Evolutionary conservation across 2,888 invertebrate species (phyloP), one percentile per base, ranked within the genome.

Genomic region (Conops quadrifasciatus): DNA sequence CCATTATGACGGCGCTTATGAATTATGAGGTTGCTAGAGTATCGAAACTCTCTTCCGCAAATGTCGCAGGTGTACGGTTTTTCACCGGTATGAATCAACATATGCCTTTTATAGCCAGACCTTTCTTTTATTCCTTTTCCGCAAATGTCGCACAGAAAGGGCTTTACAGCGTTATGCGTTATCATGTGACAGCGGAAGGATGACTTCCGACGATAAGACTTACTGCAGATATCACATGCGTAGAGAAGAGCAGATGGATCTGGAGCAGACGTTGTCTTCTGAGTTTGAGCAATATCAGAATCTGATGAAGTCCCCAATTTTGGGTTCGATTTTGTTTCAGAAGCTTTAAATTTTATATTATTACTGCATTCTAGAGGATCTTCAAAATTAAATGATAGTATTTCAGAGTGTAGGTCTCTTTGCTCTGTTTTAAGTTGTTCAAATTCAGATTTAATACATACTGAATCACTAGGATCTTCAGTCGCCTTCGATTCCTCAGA

Each of bases 121-220:
- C 83, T 85, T 72, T 86, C 86, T 1, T 85, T 85, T 75, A 86
- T 77, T 1, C 85, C 82, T 69, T 86, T 86, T 21, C 86, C 86
- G 69, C 86, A 86, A 24, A 85, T 78, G 15, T 77, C 78, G 59
- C 86, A 86, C 15, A 77, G 75, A 70, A 80, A 86, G 0, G 86
- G 86, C 75, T 84, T 84, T 67, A 83, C 79, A 2, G 24, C 49
- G 2, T 80, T 81, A 72, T 86, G 86, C 0, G 78, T 78, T 11
- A 81, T 71, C 74, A 84, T 78, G 59, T 86, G 86, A 2, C 80
- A 77, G 15, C 84, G 80, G 13, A 86, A 74, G 2, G 85, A 85
- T 0, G 84, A 83, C 0, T 84, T 78, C 70, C 85, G 85, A 0
- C 86, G 76, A 69, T 85, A 86, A 0, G 77, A 75, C 73, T 86